Evolutionary conservation across 2,797 vertebrate genomes (phyloP), one percentile per base, ranked within the genome.

Genomic region (Paramormyrops hopkinsi): DNA sequence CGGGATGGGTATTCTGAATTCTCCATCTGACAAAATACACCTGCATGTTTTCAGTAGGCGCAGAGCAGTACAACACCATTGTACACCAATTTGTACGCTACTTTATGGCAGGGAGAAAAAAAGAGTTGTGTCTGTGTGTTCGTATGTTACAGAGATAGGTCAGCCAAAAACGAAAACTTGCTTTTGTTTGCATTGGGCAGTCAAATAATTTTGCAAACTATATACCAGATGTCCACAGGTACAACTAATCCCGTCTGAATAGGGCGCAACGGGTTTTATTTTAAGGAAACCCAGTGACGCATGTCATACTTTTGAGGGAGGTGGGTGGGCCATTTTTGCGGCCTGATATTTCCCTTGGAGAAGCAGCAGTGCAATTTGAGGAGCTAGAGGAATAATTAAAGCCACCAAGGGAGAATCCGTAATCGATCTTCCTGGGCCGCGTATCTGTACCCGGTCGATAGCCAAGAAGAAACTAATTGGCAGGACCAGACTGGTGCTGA

Each of bases 301-400:
- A 1, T 29, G 8, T 83, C 46, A 51, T 29, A 84, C 46, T 84
- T 46, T 25, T 22, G 17, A 46, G 46, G 79, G 79, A 12, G 19
- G 44, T 2, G n/a, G 46, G 11, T 3, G 11, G 46, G 0, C 8
- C 19, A 44, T 50, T 4, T 89, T 14, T 37, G 17, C 51, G 19
- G 59, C 46, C 19, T 86, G 83, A 76, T 85, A 73, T 83, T 86
- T 82, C 5, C 69, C 56, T 19, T 59, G 19, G 83, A 73, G n/a
- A 87, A 48, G 84, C 56, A 59, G 62, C 1, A 37, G 88, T 88
- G 88, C 90, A 89, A 88, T 90, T 79, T 41, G 86, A 17, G 83
- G 73, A 88, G 91, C 87, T 22, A 25, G 12, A 86, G 76, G 90
- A 92, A 92, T 92, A 92, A 92, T 92, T 91, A 89, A 88, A 91